Base-by-base conservation (phyloP, 2,888 invertebrate genomes). In the Scaptodrosophila latifasciaeformis region DNA sequence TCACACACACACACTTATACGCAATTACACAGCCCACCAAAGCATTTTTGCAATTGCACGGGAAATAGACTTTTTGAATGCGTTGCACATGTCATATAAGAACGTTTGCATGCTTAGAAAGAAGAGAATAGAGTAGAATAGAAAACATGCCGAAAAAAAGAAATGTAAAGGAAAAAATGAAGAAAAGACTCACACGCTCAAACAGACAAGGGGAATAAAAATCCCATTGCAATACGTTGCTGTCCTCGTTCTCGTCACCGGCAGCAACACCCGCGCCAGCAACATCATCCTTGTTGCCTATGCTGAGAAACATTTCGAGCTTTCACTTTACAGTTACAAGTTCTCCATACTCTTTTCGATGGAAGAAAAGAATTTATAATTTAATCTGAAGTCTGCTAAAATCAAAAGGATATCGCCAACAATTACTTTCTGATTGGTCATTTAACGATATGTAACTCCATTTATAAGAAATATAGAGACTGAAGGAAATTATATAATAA, bases 1-100 rank as follows among this genome's bases (percentile, higher is more conserved):
- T 46, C 57, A 55, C 54, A 57, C 30, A 52, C 45, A 51, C 58
- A 70, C 2, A 27, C 24, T 37, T 27, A 54, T 45, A 42, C 30
- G 56, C 65, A 65, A 57, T 48, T 63, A 76, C 54, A 55, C 62
- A 56, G 42, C 18, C 15, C 27, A 18, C 27, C 21, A 37, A 35
- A 57, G 67, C 77, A 72, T 79, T 76, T 74, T 72, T 77, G 74
- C 74, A 74, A 65, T 71, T 79, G 77, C 70, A 67, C 65, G 74
- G 80, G 65, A 75, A 75, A 75, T 74, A 79, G 77, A 79, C 72
- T 76, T 68, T 72, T 68, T 74, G 75, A 75, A 75, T 75, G 57
- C 66, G 55, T 70, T 62, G 75, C 81, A 80, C 81, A 80, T 76
- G 78, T 69, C 78, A 66, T 58, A 64, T n/a, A n/a, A n/a, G n/a